Evolutionary conservation across 2,888 invertebrate species (phyloP).

Genomic region (Eubasilissa splendida): DNA sequence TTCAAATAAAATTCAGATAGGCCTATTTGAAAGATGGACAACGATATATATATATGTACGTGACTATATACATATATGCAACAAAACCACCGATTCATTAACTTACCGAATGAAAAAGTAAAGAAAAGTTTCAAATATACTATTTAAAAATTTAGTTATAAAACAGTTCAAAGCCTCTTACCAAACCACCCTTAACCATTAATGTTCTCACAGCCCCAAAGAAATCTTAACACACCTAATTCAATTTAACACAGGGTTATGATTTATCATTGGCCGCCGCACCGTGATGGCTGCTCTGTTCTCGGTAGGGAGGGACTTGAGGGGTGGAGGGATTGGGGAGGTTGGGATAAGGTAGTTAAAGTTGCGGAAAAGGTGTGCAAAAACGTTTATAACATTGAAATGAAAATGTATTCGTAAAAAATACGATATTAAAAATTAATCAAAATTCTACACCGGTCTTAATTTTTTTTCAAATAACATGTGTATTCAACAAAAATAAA

Average conservation of each 20-base stretch:
- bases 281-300: slow-evolving; percentile 46
- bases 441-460: no score
- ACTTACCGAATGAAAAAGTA: no score
- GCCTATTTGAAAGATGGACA: no score
- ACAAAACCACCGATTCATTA: no score
- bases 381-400: neutral
- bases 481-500: no score
- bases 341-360: slow-evolving; percentile 19
- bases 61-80: no score
- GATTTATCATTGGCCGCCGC: slow-evolving; percentile 57
- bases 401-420: neutral
- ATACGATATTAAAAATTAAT: no score
- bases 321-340: slow-evolving; percentile 9
- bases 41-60: no score
- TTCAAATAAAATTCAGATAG: no score
- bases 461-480: no score
- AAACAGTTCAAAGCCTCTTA: slow-evolving; percentile 7
- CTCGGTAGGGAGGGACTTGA: slow-evolving; percentile 19
- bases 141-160: neutral
- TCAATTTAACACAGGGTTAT: slow-evolving; percentile 56
- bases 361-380: slow-evolving; percentile 4
- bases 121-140: no score
- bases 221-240: slow-evolving; percentile 55
- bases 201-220: slow-evolving; percentile 32
- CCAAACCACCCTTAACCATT: slow-evolving; percentile 25